Conservation (phyloP, 1,140 invertebrate genomes). For the Zophobas atratus region DNA sequence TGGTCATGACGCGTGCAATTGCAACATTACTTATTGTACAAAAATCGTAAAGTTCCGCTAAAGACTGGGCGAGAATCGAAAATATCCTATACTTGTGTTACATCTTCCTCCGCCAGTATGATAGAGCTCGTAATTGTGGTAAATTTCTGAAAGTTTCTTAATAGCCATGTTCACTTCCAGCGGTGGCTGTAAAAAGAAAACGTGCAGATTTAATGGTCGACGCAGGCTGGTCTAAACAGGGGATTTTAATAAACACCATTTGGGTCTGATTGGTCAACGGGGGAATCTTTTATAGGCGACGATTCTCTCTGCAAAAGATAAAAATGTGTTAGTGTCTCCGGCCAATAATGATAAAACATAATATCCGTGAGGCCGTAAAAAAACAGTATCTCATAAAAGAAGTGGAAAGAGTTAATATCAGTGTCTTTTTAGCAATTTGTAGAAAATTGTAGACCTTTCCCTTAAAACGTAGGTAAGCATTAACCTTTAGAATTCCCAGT, state of each 20-base stretch:
- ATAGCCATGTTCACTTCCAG: not conserved
- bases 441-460: constrained; percentile 60
- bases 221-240: constrained; percentile 10
- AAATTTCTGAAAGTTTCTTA: not conserved
- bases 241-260: constrained; percentile 38
- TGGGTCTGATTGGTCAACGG: constrained; percentile 21
- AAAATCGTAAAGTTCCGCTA: too few relatives aligned
- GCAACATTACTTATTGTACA: too few relatives aligned
- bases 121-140: too few relatives aligned
- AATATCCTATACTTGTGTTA: too few relatives aligned
- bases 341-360: constrained; percentile 50
- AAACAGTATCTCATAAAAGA: constrained; percentile 51
- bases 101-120: too few relatives aligned
- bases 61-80: too few relatives aligned
- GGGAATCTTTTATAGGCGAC: constrained; percentile 26
- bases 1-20: too few relatives aligned
- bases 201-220: not conserved
- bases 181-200: not conserved
- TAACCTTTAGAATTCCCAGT: constrained; percentile 63
- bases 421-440: constrained; percentile 63
- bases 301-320: constrained; percentile 33
- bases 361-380: constrained; percentile 44
- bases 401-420: constrained; percentile 60
- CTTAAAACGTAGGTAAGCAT: constrained; percentile 60
- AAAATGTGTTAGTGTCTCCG: constrained; percentile 49